Percentiles rank a stretch among this genome's conserved stretches.
Conservation (phyloP, 1,140 invertebrate species). For the Calliphora vicina region DNA sequence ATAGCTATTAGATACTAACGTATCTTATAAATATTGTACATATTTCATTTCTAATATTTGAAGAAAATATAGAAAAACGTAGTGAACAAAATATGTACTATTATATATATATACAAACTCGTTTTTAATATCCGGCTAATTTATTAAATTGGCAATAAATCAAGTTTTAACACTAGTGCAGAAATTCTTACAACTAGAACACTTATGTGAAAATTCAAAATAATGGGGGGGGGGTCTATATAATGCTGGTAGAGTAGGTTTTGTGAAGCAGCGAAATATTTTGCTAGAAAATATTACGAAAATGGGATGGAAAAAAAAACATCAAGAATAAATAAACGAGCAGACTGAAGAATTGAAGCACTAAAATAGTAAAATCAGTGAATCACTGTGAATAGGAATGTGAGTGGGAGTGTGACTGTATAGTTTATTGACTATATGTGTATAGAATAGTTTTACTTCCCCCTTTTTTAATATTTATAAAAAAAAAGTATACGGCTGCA, state of each 20-base stretch:
- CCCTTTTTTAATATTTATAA: background rate
- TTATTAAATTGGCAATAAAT: conserved; percentile 17
- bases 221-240: no score
- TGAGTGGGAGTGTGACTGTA: background rate
- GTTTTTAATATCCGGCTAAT: conserved; percentile 13
- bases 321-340: background rate
- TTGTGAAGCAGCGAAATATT: no score
- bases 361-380: background rate
- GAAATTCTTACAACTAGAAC: background rate
- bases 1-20: background rate
- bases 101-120: background rate
- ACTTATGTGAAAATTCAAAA: background rate
- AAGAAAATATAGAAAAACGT: no score
- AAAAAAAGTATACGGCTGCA: background rate
- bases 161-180: conserved; percentile 4
- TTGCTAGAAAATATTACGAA: no score
- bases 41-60: background rate
- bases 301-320: background rate
- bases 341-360: background rate
- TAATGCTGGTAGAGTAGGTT: no score
- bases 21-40: background rate
- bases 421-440: background rate
- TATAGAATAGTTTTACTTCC: background rate
- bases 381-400: background rate
- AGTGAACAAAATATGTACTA: background rate